Evolutionary conservation across 2,113 vertebrate genomes (phyloP), one percentile per base, ranked within the genome.

Genomic region (Ceratotherium simum): DNA sequence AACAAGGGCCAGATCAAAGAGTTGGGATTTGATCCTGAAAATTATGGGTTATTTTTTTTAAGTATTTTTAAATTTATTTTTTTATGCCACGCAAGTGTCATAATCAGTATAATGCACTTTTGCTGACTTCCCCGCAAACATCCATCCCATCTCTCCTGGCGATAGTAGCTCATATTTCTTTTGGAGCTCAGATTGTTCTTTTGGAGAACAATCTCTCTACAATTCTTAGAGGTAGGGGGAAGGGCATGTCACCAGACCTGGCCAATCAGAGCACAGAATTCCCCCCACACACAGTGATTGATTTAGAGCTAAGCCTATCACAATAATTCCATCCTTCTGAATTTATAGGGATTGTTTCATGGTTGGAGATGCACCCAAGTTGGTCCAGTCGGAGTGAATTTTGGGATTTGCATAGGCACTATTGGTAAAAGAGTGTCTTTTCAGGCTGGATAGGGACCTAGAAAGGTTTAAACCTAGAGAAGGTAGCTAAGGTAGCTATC

Each of bases 241-340:
- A 69, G 75, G 21, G 3, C 62, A 36, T 1, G 4, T 75, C 69
- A 96, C 27, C 56, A 92, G 65, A 82, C 5, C 48, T 60, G 18
- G 29, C 58, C 96, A 92, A 79, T 80, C 80, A 97, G 33, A 72
- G n/a, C 56, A 86, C 58, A 92, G n/a, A 80, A 67, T 83, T 70
- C 21, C 39, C 39, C 16, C 27, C 90, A 78, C 8, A 39, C 39
- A 27, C 29, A 48, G 56, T 69, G 62, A 78, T 14, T n/a, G 75
- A 33, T 60, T 75, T 73, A 75, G 39, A 88, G 11, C 14, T 58
- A 80, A 95, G 29, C 27, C 65, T 75, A 42, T 93, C n/a, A 93
- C 10, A 87, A 54, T 64, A 87, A 93, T 48, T 36, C 12, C 20
- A 64, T 72, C 46, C 6, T 60, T 94, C 69, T 75, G n/a, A 58